Conservation (phyloP, 2,888 invertebrate species). For the Eristalis intricaria region DNA sequence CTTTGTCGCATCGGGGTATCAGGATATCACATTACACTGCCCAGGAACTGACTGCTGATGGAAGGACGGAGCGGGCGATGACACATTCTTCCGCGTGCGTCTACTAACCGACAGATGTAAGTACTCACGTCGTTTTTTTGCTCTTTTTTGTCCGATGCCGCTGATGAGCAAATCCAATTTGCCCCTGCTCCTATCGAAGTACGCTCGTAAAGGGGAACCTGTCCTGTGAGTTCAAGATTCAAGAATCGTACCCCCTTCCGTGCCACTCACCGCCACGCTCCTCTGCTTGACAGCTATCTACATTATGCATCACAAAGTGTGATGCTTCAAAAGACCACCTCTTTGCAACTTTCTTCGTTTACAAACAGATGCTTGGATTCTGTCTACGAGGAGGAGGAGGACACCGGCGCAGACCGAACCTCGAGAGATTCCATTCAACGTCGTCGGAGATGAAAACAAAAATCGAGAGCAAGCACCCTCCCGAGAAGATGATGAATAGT, state of each 20-base stretch:
- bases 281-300: conserved; percentile 36
- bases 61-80: background rate
- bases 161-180: conserved; percentile 54
- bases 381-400: background rate
- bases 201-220: conserved; percentile 7
- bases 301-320: conserved; percentile 47
- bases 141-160: conserved; percentile 29
- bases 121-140: conserved; percentile 40
- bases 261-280: conserved; percentile 10
- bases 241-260: conserved; percentile 1
- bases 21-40: conserved; percentile 57
- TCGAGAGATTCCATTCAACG: conserved; percentile 34
- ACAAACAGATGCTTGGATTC: conserved; percentile 27
- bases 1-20: conserved; percentile 8
- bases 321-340: conserved; percentile 47
- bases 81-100: conserved; percentile 45
- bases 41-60: conserved; percentile 11
- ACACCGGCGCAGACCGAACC: background rate
- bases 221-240: conserved; percentile 8
- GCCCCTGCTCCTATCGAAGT: background rate
- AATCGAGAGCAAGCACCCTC: conserved; percentile 56
- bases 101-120: conserved; percentile 19
- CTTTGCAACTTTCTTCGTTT: conserved; percentile 38
- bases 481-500: conserved; percentile 60
- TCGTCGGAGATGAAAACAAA: conserved; percentile 47